Evolutionary conservation across 2,113 vertebrate species (phyloP).

Genomic region (Meriones unguiculatus): DNA sequence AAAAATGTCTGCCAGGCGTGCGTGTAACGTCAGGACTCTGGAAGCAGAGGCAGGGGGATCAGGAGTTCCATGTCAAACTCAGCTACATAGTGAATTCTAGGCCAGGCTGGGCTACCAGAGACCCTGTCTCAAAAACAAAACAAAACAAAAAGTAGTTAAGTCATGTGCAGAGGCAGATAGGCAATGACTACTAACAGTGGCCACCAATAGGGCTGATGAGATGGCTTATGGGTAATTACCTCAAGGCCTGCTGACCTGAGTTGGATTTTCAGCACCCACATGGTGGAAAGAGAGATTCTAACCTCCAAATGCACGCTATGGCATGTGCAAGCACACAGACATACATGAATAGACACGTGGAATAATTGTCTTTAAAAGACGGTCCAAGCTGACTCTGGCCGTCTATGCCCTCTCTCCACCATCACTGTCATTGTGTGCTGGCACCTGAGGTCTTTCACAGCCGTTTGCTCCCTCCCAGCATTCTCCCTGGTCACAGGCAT

Average conservation of each 20-base stretch:
- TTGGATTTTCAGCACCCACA: neutral
- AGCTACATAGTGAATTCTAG: neutral
- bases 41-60: neutral
- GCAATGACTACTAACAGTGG: neutral
- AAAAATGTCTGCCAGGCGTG: neutral
- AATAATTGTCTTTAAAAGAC: neutral
- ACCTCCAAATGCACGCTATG: neutral
- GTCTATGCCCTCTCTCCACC: neutral
- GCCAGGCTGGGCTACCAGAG: neutral
- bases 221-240: neutral
- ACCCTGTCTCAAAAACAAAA: neutral
- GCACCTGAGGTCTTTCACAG: neutral
- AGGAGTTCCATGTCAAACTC: neutral
- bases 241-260: neutral
- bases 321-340: neutral
- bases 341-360: neutral
- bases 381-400: neutral
- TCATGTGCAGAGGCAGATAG: neutral
- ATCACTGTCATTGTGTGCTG: neutral
- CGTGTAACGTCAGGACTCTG: neutral
- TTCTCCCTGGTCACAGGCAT: neutral
- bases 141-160: too few species aligned
- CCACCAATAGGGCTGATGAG: neutral
- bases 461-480: rapidly evolving
- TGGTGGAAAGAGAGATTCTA: neutral